Evolutionary conservation across 2,113 vertebrate genomes (phyloP).

Genomic region (Origma solitaria): DNA sequence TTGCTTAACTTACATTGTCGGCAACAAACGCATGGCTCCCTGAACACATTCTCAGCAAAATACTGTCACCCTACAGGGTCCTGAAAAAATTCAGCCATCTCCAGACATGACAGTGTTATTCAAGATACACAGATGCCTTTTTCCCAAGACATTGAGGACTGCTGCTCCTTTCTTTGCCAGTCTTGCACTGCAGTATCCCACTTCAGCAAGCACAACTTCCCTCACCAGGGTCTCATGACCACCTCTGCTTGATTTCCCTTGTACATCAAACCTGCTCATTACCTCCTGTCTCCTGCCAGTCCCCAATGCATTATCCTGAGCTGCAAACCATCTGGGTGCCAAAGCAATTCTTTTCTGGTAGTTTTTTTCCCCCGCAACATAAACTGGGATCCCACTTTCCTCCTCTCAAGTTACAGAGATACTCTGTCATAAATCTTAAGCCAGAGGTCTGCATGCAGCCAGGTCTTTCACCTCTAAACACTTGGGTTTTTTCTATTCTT

Average conservation of each 20-base stretch:
- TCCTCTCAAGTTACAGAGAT: background rate
- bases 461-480: background rate
- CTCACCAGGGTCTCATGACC: rapidly evolving
- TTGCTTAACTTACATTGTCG: background rate
- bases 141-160: background rate
- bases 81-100: background rate
- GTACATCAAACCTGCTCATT: background rate
- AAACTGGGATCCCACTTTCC: background rate
- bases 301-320: background rate
- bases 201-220: background rate
- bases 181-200: background rate
- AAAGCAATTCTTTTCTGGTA: background rate
- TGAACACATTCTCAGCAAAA: background rate
- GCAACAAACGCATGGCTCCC: too few species aligned
- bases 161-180: background rate
- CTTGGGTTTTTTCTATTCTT: background rate
- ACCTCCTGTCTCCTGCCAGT: background rate
- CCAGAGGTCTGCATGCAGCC: background rate
- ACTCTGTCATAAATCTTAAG: background rate
- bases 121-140: background rate
- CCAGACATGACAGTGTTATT: background rate
- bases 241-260: background rate
- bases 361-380: rapidly evolving
- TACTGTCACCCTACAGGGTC: too few species aligned
- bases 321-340: background rate